Evolutionary conservation across 2,113 vertebrate species (phyloP).

Genomic region (Saguinus midas): DNA sequence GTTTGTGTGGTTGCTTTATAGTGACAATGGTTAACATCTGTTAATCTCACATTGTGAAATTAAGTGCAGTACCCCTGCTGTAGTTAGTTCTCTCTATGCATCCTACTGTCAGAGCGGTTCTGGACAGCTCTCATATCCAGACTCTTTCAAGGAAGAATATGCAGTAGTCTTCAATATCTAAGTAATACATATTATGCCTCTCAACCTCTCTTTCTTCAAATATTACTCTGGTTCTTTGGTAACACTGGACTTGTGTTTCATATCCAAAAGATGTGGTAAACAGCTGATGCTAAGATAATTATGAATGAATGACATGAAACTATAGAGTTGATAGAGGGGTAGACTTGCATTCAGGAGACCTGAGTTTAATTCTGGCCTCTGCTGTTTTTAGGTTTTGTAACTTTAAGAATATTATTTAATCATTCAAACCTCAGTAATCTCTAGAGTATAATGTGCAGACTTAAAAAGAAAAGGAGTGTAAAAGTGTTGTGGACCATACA

Average conservation of each 20-base stretch:
- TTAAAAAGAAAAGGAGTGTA: neutral
- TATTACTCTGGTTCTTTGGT: neutral
- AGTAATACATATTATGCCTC: rapidly evolving
- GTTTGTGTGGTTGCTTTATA: no score
- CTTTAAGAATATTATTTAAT: neutral
- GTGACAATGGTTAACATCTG: no score
- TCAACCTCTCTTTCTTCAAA: neutral
- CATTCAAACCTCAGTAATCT: neutral
- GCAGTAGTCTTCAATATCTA: neutral
- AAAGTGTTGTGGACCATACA: no score
- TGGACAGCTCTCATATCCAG: neutral
- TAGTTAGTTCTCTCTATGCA: neutral
- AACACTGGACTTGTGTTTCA: neutral
- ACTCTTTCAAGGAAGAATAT: neutral
- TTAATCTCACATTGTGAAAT: neutral
- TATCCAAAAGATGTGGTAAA: rapidly evolving
- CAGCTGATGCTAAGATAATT: no score
- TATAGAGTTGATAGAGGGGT: no score
- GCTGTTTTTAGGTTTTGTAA: neutral
- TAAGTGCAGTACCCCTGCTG: rapidly evolving
- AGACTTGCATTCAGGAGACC: neutral
- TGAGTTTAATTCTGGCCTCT: neutral
- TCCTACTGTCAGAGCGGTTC: neutral
- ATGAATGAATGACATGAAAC: neutral
- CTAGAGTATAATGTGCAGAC: neutral